These are phyloP conservation scores for Gorsachius goisagi DNA, from an alignment of 2,113 vertebrate species.

Conservation along the genomic window DNA sequence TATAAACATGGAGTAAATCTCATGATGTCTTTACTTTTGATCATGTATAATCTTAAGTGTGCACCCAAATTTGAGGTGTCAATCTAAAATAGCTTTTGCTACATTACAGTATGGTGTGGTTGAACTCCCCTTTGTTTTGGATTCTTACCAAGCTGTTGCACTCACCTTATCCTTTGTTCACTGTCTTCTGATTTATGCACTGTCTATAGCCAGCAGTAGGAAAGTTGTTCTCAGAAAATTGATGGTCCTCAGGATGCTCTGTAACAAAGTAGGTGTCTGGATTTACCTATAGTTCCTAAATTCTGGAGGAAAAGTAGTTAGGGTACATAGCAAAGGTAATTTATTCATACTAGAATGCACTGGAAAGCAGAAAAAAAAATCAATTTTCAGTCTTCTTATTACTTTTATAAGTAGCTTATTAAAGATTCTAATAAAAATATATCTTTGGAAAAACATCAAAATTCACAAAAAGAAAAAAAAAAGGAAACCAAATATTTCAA, in stretches of 20 bases:
- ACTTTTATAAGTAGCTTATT: not conserved
- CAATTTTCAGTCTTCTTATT: not conserved
- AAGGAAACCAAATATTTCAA: not conserved
- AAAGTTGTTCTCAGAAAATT: not conserved
- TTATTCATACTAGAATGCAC: not conserved
- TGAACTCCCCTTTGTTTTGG: not conserved
- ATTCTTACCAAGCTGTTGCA: not conserved
- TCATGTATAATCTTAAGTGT: not conserved
- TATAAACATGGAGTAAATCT: not conserved
- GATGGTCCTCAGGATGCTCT: not conserved
- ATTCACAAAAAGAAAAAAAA: not conserved
- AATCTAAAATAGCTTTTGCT: not conserved
- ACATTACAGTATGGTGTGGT: not conserved
- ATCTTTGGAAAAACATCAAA: not conserved
- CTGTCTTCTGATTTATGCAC: not conserved
- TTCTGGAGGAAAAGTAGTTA: not conserved
- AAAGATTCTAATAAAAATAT: not conserved
- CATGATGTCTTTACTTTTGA: not conserved
- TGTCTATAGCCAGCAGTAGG: not conserved
- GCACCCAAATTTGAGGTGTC: not conserved
- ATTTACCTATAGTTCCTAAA: not conserved
- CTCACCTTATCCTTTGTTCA: not conserved
- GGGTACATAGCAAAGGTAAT: not conserved
- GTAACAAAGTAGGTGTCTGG: not conserved
- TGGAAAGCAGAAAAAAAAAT: not conserved